Evolutionary conservation across 35 echinoderm and acorn worm species (phyloP).

Genomic region (Apostichopus californicus): DNA sequence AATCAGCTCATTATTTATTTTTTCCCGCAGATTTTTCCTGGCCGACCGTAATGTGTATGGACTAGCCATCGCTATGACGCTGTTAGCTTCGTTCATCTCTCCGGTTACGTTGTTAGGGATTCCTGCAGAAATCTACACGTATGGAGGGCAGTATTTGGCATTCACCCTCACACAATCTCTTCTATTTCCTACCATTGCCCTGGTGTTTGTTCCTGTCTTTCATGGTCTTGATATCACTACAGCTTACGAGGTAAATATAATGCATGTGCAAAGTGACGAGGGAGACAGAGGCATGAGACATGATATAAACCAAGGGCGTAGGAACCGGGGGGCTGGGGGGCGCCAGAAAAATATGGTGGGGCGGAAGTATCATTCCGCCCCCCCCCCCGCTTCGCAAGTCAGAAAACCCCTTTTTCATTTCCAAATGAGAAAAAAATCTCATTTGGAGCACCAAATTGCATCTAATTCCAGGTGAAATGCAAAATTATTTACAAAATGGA

Average conservation of each 20-base stretch:
- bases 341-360: too few relatives aligned
- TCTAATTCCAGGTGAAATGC: too few relatives aligned
- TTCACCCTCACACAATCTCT: not conserved
- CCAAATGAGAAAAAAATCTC: too few relatives aligned
- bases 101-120: conserved; percentile 45
- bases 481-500: too few relatives aligned
- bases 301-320: not conserved
- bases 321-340: too few relatives aligned
- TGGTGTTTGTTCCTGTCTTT: conserved; percentile 59
- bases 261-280: not conserved
- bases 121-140: conserved; percentile 58
- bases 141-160: conserved; percentile 46
- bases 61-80: conserved; percentile 50
- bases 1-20: not conserved
- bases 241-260: conserved; percentile 49
- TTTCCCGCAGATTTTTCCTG: conserved; percentile 32
- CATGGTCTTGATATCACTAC: conserved; percentile 46
- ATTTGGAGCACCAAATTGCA: too few relatives aligned
- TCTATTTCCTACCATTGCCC: conserved; percentile 28
- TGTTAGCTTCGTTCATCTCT: conserved; percentile 57
- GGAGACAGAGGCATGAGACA: not conserved
- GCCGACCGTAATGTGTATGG: conserved; percentile 40
- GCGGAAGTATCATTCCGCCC: too few relatives aligned
- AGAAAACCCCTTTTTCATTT: too few relatives aligned
- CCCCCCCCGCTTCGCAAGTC: too few relatives aligned